A percentile compares a stretch with the other conserved stretches of the same genome.
These are phyloP conservation scores for Eudyptes chrysolophus DNA, from an alignment of 2,113 vertebrate genomes.

Conservation along the genomic window DNA sequence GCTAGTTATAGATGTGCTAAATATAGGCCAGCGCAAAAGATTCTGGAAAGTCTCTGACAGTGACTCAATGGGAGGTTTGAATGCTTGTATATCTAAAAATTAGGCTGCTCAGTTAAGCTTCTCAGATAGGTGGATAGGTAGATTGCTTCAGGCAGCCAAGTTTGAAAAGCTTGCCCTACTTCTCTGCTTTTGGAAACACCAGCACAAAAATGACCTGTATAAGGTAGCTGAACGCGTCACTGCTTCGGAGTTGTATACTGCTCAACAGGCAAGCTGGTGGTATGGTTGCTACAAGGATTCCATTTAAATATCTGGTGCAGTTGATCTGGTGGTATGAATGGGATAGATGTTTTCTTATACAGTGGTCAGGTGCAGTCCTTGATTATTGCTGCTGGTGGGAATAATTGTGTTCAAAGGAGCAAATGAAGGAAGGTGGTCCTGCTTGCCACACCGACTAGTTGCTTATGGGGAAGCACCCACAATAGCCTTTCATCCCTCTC, in stretches of 20 bases:
- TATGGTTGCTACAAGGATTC: background rate
- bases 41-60: background rate
- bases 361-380: background rate
- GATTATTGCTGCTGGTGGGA: background rate
- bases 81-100: background rate
- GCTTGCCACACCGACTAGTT: accelerated
- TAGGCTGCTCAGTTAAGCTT: background rate
- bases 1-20: background rate
- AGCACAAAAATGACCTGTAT: background rate
- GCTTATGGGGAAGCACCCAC: accelerated
- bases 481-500: background rate
- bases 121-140: background rate
- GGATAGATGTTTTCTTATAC: background rate
- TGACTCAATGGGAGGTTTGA: background rate
- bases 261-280: background rate
- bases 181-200: background rate
- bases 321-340: background rate
- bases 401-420: background rate
- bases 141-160: background rate
- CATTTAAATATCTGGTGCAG: background rate
- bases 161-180: background rate
- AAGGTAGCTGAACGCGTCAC: background rate
- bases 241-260: background rate
- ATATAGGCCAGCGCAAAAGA: background rate
- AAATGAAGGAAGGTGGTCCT: background rate